Evolutionary conservation across 2,797 vertebrate species (phyloP).

Genomic region (Miichthys miiuy): DNA sequence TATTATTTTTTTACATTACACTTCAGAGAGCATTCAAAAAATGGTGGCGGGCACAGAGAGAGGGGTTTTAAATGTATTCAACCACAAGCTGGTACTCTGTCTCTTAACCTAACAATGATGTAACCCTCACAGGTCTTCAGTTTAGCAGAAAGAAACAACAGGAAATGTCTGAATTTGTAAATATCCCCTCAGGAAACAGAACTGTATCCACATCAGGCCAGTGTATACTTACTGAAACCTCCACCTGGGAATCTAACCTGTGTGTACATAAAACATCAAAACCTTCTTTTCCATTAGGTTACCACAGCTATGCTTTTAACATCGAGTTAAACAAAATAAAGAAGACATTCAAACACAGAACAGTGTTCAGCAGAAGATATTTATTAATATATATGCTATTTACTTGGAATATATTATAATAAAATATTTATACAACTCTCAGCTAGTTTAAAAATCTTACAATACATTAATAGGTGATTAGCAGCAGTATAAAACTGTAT

Average conservation of each 20-base stretch:
- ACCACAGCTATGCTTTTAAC: background rate
- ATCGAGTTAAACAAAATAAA: constrained; percentile 10
- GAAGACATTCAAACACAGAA: constrained; percentile 19
- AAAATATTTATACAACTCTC: constrained; percentile 46
- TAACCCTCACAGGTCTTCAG: constrained; percentile 13
- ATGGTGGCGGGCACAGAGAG: background rate
- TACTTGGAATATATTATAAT: constrained; percentile 70
- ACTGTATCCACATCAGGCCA: constrained; percentile 27
- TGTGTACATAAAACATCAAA: constrained; percentile 27
- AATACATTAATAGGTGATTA: constrained; percentile 48
- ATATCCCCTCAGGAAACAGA: constrained; percentile 39
- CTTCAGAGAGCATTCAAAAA: background rate
- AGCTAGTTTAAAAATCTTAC: constrained; percentile 25
- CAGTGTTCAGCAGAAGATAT: constrained; percentile 41
- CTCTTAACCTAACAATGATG: background rate
- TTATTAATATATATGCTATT: constrained; percentile 53
- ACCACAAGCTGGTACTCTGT: background rate
- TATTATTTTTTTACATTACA: background rate
- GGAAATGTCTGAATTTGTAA: constrained; percentile 57
- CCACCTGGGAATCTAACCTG: constrained; percentile 16
- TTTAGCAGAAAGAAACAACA: constrained; percentile 53
- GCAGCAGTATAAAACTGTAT: constrained; percentile 27
- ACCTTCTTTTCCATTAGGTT: background rate
- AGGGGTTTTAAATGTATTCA: background rate
- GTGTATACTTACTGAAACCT: constrained; percentile 1